Evolutionary conservation across 1,140 invertebrate species (phyloP).

Genomic region (Danaus melanippus): DNA sequence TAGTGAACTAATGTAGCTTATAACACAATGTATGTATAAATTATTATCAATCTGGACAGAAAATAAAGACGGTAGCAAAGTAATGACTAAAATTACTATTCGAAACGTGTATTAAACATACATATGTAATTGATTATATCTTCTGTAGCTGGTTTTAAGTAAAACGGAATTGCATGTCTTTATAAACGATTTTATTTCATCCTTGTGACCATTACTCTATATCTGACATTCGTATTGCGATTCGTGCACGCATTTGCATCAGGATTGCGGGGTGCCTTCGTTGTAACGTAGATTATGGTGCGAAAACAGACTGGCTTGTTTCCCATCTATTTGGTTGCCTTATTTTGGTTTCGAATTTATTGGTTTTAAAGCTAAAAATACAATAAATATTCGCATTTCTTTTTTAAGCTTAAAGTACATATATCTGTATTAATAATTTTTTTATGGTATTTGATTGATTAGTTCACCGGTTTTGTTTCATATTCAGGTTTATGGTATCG

Average conservation of each 20-base stretch:
- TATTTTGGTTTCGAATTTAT: slow-evolving; percentile 8
- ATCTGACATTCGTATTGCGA: slow-evolving; percentile 48
- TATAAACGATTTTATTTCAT: slow-evolving; percentile 48
- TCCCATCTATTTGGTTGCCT: slow-evolving; percentile 13
- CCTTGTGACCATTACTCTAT: slow-evolving; percentile 43
- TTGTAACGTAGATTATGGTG: slow-evolving; percentile 42
- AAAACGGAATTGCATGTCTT: background rate
- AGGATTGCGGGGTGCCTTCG: slow-evolving; percentile 36
- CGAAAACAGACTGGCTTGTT: slow-evolving; percentile 25
- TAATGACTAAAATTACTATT: slow-evolving; percentile 32
- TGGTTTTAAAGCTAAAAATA: slow-evolving; percentile 16
- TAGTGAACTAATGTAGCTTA: slow-evolving; percentile 20
- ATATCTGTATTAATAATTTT: slow-evolving; percentile 1
- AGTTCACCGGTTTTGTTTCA: background rate
- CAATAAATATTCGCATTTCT: slow-evolving; percentile 8
- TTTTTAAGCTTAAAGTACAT: slow-evolving; percentile 17
- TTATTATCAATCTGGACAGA: slow-evolving; percentile 18
- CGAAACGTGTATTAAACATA: slow-evolving; percentile 12
- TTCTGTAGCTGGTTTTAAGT: too few relatives aligned
- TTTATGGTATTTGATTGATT: background rate
- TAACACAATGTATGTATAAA: slow-evolving; percentile 24
- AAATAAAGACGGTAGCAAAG: slow-evolving; percentile 21
- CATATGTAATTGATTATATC: background rate
- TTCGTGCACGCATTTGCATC: slow-evolving; percentile 55
- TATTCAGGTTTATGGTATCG: background rate